Base-by-base conservation (phyloP, 2,888 invertebrate species). In the Gymnoscelis rufifasciata region DNA sequence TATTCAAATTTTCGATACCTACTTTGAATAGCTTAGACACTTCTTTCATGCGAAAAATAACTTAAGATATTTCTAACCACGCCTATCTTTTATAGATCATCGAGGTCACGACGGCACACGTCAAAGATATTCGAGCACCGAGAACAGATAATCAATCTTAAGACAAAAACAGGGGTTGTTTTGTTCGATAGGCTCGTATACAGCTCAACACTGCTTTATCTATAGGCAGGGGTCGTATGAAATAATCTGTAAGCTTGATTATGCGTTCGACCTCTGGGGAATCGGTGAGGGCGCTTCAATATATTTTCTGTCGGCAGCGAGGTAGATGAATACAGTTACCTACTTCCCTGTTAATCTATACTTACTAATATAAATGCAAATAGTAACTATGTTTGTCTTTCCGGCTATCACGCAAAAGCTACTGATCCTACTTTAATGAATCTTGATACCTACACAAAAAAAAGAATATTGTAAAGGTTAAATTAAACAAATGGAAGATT, bases 151-250 rank as follows among this genome's bases (percentile, higher is more conserved):
- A 84, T 83, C 83, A 80, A 84, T 84, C 79, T 68, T 52, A 60
- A 68, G 69, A 79, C 77, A 82, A 82, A 83, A 81, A 81, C 69
- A 68, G 66, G 69, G 66, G 19, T 54, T 64, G 62, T 62, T 69
- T 33, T 33, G 19, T 35, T 66, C 70, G 75, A 80, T 78, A 78
- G 74, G 68, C 74, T 42, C 41, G 24, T 41, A 45, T 15, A 50
- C 45, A 44, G 38, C 50, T 42, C 29, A 8, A 26, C 42, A 45
- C 29, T 35, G 38, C 26, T 45, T 38, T 45, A 42, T 45, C 44
- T 35, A 35, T 6, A 19, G 15, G 15, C 19, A 23, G 19, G 19
- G 19, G 19, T 7, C 6, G 15, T 19, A 7, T 35, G 35, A 33
- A 26, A 7, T 33, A 14, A 31, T 14, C 14, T 12, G 7, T 13